These are phyloP conservation scores for Osmerus mordax DNA, from an alignment of 2,113 vertebrate genomes.

Conservation along the genomic window DNA sequence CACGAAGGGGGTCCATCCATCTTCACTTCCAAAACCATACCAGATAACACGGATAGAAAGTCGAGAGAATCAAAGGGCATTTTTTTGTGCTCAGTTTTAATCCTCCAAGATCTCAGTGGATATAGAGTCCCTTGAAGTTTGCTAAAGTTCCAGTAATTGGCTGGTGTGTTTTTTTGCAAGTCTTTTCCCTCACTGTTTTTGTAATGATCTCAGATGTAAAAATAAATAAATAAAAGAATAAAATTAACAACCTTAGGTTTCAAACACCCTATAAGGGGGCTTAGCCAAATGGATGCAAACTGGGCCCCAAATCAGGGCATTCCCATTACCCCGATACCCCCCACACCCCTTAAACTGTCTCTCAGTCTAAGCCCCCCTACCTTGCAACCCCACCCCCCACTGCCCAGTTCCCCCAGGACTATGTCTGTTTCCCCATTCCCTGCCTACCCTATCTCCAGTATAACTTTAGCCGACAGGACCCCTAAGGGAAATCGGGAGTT, in stretches of 20 bases:
- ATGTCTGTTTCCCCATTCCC: conserved; percentile 11
- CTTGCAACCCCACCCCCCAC: too few relatives aligned
- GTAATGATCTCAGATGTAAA: conserved; percentile 16
- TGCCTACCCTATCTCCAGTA: too few relatives aligned
- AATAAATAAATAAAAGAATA: neutral
- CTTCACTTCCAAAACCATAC: conserved; percentile 34
- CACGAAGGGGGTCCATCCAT: conserved; percentile 24
- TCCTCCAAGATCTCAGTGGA: conserved; percentile 23
- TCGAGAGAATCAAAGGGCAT: conserved; percentile 20
- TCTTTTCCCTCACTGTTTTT: conserved; percentile 22
- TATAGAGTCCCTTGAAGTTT: conserved; percentile 21
- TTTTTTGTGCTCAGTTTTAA: conserved; percentile 25
- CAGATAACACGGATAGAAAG: conserved; percentile 27
- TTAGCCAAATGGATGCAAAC: conserved; percentile 40
- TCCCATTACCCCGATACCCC: neutral
- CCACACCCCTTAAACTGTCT: too few relatives aligned
- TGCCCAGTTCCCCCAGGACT: neutral
- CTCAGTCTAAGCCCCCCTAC: too few relatives aligned
- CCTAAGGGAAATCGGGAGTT: too few relatives aligned
- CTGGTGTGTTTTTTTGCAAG: conserved; percentile 19
- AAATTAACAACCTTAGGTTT: conserved; percentile 18
- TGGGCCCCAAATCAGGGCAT: conserved; percentile 36
- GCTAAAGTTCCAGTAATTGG: conserved; percentile 29
- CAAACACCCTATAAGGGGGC: conserved; percentile 5
- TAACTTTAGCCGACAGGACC: too few relatives aligned